phyloP scores from a whole-genome alignment of 2,797 vertebrate species.

The Petrocephalus schoutedeni region DNA sequence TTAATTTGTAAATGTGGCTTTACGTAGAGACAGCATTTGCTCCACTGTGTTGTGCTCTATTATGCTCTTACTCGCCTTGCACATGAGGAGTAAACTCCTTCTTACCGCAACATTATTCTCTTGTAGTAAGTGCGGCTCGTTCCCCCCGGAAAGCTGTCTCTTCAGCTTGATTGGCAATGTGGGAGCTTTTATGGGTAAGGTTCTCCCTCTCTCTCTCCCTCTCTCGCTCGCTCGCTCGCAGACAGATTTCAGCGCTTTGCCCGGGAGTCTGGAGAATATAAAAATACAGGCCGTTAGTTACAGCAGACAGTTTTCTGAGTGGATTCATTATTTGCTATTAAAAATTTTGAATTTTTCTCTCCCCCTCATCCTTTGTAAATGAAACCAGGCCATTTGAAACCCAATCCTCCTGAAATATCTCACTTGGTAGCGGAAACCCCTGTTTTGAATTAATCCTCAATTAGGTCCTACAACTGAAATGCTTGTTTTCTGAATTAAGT shows the following conservation, averaged over 20 bases:
- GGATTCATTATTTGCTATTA: not conserved
- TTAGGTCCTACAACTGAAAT: not conserved
- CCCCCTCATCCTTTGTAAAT: not conserved
- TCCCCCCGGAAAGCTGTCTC: slow-evolving; percentile 85
- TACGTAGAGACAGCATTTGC: not conserved
- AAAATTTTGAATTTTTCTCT: not conserved
- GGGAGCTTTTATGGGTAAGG: slow-evolving; percentile 88
- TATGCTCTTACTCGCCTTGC: not conserved
- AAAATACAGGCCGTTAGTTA: not conserved
- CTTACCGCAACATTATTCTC: not conserved
- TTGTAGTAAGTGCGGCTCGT: slow-evolving; percentile 83
- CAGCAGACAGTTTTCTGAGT: not conserved
- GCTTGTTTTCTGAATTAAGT: not conserved
- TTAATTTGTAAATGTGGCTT: not conserved
- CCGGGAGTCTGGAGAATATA: not conserved
- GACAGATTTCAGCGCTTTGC: not conserved
- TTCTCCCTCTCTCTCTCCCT: not conserved
- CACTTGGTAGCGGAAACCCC: not conserved
- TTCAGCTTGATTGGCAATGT: slow-evolving; percentile 89
- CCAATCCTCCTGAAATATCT: not conserved
- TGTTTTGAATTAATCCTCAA: not conserved
- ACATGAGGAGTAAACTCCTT: not conserved
- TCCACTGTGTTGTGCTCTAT: not conserved
- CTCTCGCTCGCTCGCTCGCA: not conserved
- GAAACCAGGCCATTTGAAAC: not conserved